Percentiles rank a stretch among this genome's conserved stretches.
Conservation (phyloP, 2,888 invertebrate species). For the Cheilosia variabilis region DNA sequence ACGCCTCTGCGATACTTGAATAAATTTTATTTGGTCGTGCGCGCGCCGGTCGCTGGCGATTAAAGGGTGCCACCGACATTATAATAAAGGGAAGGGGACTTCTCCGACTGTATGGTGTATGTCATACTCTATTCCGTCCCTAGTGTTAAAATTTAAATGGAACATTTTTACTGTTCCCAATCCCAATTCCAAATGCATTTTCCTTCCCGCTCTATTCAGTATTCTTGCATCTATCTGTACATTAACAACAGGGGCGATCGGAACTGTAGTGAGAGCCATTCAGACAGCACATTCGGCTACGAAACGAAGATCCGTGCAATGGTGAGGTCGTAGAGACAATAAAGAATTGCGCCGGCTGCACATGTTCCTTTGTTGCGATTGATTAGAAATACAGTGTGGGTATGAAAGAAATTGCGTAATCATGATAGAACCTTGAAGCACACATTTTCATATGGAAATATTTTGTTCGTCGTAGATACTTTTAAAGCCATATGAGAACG, state of each 20-base stretch:
- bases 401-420: background rate
- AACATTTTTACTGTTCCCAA: constrained; percentile 39
- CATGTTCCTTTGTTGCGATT: constrained; percentile 29
- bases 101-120: background rate
- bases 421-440: too few species aligned
- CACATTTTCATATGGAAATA: background rate
- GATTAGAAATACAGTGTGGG: constrained; percentile 33
- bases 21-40: constrained; percentile 46
- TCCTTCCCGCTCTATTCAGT: background rate
- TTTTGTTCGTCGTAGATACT: background rate
- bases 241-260: constrained; percentile 6
- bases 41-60: constrained; percentile 29
- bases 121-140: too few species aligned
- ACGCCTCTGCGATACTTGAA: constrained; percentile 35
- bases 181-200: constrained; percentile 22
- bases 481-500: too few species aligned
- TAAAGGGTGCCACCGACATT: constrained; percentile 26
- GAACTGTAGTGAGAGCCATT: constrained; percentile 22
- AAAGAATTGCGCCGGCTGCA: constrained; percentile 49
- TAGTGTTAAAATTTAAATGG: constrained; percentile 42
- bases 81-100: constrained; percentile 6
- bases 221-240: background rate
- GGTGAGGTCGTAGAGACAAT: constrained; percentile 3
- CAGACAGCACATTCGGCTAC: background rate
- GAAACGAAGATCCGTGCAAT: constrained; percentile 12